Conservation (phyloP, 2,888 invertebrate genomes). For the Apotomis capreana region DNA sequence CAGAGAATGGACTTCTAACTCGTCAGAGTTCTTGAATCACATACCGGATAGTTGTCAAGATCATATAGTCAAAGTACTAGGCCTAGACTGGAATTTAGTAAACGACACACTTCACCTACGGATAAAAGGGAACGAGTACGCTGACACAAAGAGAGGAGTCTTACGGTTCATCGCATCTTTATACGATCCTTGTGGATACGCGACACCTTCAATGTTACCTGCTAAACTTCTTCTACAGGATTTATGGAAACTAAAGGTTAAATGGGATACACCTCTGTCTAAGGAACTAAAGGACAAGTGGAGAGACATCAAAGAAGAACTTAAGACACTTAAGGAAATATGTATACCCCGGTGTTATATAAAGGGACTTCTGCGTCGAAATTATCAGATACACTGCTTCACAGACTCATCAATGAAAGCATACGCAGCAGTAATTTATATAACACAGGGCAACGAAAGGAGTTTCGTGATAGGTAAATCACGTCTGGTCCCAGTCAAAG, state of each 20-base stretch:
- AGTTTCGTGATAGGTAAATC: constrained; percentile 11
- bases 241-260: background rate
- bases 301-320: constrained; percentile 8
- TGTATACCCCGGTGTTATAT: background rate
- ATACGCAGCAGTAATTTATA: background rate
- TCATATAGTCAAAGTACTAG: no score
- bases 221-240: background rate
- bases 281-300: background rate
- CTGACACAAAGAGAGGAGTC: background rate
- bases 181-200: background rate
- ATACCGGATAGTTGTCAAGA: no score
- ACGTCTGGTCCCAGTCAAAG: background rate
- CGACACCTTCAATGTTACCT: background rate
- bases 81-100: constrained; percentile 1
- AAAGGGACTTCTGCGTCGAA: no score
- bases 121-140: background rate
- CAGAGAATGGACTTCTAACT: no score
- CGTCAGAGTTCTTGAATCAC: no score
- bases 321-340: constrained; percentile 11
- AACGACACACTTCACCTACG: constrained; percentile 7
- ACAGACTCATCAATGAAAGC: background rate
- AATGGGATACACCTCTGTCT: background rate
- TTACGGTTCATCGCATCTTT: background rate
- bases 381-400: background rate
- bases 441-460: background rate